Conservation (phyloP, 2,113 vertebrate species). For the Hymenochirus boettgeri region DNA sequence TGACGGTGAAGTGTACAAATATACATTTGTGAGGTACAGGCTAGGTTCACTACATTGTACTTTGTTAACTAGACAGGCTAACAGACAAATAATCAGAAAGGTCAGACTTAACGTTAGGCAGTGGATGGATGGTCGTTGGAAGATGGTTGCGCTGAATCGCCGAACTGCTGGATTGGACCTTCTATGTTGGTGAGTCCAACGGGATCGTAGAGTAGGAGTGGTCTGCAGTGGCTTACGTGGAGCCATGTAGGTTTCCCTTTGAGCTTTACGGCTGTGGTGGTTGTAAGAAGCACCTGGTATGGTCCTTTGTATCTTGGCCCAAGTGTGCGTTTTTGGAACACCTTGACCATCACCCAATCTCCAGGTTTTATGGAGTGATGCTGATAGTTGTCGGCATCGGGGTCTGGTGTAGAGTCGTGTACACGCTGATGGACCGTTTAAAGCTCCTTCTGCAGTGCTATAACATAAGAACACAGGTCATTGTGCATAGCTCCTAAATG, state of each 20-base stretch:
- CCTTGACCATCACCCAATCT: conserved; percentile 3
- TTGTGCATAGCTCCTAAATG: neutral
- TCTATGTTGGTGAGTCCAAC: no score
- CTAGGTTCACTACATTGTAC: no score
- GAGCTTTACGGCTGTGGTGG: neutral
- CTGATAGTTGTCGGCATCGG: neutral
- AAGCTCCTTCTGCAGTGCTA: neutral
- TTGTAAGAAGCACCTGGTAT: conserved; percentile 2
- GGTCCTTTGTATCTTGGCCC: neutral
- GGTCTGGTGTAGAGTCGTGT: neutral
- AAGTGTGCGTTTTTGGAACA: neutral
- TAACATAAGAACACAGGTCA: conserved; percentile 1
- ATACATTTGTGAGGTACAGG: no score
- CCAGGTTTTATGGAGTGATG: conserved; percentile 5
- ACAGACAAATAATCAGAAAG: no score
- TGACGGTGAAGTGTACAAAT: no score
- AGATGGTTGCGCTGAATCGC: no score
- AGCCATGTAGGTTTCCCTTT: conserved; percentile 2
- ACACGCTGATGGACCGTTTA: conserved; percentile 9
- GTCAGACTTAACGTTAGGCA: no score
- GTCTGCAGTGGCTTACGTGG: conserved; percentile 3
- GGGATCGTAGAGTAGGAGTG: no score
- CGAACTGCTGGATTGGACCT: no score
- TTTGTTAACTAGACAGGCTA: no score
- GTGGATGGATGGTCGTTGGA: no score